A percentile compares a stretch with the other conserved stretches of the same genome.
Evolutionary conservation across 2,113 vertebrate genomes (phyloP).

Genomic region (Mobula birostris): DNA sequence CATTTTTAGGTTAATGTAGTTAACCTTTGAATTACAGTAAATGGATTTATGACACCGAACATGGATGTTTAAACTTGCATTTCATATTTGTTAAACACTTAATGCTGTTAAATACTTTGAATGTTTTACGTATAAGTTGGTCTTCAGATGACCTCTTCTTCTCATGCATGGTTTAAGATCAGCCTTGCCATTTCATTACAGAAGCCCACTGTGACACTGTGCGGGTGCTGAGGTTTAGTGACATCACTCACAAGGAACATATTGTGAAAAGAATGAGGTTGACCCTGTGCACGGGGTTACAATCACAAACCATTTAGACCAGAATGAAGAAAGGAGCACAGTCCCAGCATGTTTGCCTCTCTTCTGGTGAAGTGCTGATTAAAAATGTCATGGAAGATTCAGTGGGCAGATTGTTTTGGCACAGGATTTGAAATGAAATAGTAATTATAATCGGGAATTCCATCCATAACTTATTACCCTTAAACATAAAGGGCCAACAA

Average conservation of each 20-base stretch:
- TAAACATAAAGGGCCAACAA: neutral
- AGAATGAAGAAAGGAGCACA: neutral
- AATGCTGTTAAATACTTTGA: neutral
- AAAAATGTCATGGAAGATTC: no score
- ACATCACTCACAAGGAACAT: neutral
- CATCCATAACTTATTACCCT: neutral
- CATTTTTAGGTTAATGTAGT: neutral
- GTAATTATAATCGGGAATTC: neutral
- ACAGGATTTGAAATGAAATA: neutral
- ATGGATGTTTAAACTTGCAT: neutral
- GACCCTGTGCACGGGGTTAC: neutral
- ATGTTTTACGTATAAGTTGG: neutral
- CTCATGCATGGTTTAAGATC: neutral
- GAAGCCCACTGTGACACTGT: neutral
- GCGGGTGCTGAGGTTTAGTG: neutral
- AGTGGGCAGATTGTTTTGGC: neutral
- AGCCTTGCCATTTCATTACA: neutral
- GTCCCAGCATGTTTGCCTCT: neutral
- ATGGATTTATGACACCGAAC: neutral
- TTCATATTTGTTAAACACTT: neutral
- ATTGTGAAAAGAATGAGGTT: neutral
- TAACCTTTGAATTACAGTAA: neutral
- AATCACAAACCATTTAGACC: neutral
- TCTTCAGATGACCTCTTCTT: neutral
- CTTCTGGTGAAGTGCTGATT: neutral